Evolutionary conservation across 1,140 invertebrate species (phyloP), one percentile per base, ranked within the genome.

Genomic region (Lineus longissimus): DNA sequence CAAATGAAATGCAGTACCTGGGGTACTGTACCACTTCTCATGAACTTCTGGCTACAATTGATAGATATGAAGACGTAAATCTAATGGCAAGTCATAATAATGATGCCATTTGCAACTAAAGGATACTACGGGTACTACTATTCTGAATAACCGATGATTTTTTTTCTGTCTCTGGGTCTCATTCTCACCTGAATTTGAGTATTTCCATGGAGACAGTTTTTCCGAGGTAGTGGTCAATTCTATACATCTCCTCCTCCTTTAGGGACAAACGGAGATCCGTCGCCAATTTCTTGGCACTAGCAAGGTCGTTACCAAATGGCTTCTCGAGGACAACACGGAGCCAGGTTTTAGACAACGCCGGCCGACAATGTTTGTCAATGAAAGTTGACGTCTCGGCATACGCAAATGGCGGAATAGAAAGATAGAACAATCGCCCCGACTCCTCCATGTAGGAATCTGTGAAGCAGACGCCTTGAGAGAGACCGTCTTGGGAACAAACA

Each of bases 201-300:
- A 81, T 79, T 36, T 75, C 63, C 66, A 72, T 72, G 15, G 76
- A 75, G 19, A 80, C 68, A 29, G 75, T 64, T 57, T 82, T 82
- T 19, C 75, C 78, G 9, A 82, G 65, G 61, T 81, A 82, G 62
- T 82, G 81, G 64, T 82, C 81, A 36, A 81, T 72, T 54, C 78
- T 69, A 62, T 72, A 80, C 7, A 81, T 70, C 62, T 81, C 73
- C 13, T 76, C 67, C 59, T 81, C 80, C 7, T 33, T 41, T 55
- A 76, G 77, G 56, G 64, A 65, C 25, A 69, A 41, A 7, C 62
- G 60, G 23, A 81, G 63, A 19, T 66, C 65, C 11, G 65, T 59
- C 2, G 70, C 72, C 66, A 79, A 65, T 1, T 61, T 51, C 36
- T 68, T 27, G 13, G 78, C 74, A 55, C 67, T 73, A 2, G 65